These are phyloP conservation scores for Rallus limicola DNA, from an alignment of 2,113 vertebrate genomes.

Conservation along the genomic window DNA sequence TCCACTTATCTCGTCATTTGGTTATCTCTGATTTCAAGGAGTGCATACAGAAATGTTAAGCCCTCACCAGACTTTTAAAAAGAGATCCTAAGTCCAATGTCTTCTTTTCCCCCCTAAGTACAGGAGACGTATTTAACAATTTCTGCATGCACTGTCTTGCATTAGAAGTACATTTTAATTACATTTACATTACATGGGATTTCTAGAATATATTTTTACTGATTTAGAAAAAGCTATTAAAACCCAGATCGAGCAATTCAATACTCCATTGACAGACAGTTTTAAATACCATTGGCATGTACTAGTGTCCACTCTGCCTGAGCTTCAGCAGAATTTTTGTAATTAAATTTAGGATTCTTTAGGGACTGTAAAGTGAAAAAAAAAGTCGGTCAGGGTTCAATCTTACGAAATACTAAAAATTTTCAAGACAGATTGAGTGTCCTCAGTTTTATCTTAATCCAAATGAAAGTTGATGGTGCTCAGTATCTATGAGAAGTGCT, in stretches of 20 bases:
- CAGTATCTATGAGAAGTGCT: not conserved
- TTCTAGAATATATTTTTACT: constrained; percentile 18
- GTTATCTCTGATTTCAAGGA: constrained; percentile 63
- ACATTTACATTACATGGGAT: constrained; percentile 2
- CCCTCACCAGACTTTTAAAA: constrained; percentile 35
- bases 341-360: constrained; percentile 45
- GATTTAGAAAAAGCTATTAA: constrained; percentile 40
- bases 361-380: not conserved
- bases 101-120: not conserved
- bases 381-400: not conserved
- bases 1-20: constrained; percentile 65
- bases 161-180: constrained; percentile 36
- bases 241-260: not conserved
- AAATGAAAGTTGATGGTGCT: constrained; percentile 8
- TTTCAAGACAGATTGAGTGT: constrained; percentile 20
- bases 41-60: constrained; percentile 57
- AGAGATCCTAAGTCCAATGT: not conserved
- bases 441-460: constrained; percentile 27
- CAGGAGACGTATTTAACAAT: not conserved
- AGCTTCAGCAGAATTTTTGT: constrained; percentile 1
- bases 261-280: constrained; percentile 8
- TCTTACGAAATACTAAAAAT: not conserved
- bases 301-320: not conserved
- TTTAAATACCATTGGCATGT: constrained; percentile 24
- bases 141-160: not conserved